These are phyloP conservation scores for Leucania comma DNA, from an alignment of 2,888 invertebrate genomes.

Conservation along the genomic window DNA sequence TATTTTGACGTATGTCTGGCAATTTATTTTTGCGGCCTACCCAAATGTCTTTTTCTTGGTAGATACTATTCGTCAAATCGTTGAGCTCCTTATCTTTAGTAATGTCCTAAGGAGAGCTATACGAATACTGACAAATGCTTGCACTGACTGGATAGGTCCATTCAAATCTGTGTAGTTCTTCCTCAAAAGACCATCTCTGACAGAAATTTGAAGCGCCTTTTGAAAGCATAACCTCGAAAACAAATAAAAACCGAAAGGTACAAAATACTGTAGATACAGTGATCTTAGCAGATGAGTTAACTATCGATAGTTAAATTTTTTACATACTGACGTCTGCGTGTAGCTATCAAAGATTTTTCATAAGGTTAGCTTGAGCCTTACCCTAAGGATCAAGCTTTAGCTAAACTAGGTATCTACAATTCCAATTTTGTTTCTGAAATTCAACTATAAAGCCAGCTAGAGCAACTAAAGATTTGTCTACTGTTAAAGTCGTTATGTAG, in stretches of 20 bases:
- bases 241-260: neutral
- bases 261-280: neutral
- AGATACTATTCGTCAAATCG: too few species aligned
- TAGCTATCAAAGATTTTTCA: neutral
- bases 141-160: too few species aligned
- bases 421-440: neutral
- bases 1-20: too few species aligned
- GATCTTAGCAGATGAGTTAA: neutral
- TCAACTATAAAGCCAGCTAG: constrained; percentile 11
- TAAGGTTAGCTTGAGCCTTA: neutral
- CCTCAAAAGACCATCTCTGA: too few species aligned
- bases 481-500: constrained; percentile 10
- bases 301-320: neutral
- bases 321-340: neutral
- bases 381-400: neutral
- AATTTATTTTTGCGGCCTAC: too few species aligned
- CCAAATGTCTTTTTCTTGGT: too few species aligned
- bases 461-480: constrained; percentile 5
- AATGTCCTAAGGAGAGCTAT: too few species aligned
- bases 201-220: too few species aligned
- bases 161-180: too few species aligned
- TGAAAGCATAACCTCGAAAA: too few species aligned
- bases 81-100: too few species aligned
- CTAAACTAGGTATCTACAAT: neutral
- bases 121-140: too few species aligned